Base-by-base conservation (phyloP, 2,113 vertebrate species). In the Vanacampus margaritifer region DNA sequence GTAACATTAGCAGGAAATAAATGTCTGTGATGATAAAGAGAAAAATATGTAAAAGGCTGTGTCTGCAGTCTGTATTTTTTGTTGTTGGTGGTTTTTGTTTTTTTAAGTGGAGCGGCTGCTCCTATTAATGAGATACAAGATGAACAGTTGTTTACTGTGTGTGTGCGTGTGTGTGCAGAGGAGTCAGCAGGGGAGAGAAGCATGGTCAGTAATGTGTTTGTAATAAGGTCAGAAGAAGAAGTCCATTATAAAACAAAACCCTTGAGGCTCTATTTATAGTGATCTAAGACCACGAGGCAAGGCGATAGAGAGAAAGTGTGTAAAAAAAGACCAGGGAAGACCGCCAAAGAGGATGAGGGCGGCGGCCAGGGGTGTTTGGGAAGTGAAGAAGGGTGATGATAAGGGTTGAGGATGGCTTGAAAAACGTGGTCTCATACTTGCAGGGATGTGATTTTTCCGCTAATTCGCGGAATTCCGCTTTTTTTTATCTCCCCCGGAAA, bases 191-290 rank as follows among this genome's bases (percentile, higher is more conserved):
- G 53, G 72, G 50, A 65, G 53, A 76, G 43, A 70, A 69, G 61
- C 64, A 67, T 61, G 84, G 78, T 86, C 76, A 78, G 75, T 87
- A 84, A 85, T 88, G 82, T 88, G 60, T 81, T 64, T 76, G 72
- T 86, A 89, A 88, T 87, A 88, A 83, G 87, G 83, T 90, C 88
- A 89, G 76, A 75, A 72, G 75, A 62, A 65, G 75, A 69, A 74
- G 84, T 87, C 87, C 80, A 90, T 90, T 87, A 84, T 79, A 68
- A 84, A 76, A 65, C 23, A 51, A 51, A 51, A 60, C 80, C 73
- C 76, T 58, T 1, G 75, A 78, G 80, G 75, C 61, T 75, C 84
- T 86, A 84, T 90, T 82, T 88, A 83, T 88, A 86, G 79, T 70
- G 75, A 75, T 78, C 71, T 56, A 58, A 71, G 24, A 64, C 76